phyloP scores from a whole-genome alignment of 2,888 invertebrate species.

The Melipona bicolor region DNA sequence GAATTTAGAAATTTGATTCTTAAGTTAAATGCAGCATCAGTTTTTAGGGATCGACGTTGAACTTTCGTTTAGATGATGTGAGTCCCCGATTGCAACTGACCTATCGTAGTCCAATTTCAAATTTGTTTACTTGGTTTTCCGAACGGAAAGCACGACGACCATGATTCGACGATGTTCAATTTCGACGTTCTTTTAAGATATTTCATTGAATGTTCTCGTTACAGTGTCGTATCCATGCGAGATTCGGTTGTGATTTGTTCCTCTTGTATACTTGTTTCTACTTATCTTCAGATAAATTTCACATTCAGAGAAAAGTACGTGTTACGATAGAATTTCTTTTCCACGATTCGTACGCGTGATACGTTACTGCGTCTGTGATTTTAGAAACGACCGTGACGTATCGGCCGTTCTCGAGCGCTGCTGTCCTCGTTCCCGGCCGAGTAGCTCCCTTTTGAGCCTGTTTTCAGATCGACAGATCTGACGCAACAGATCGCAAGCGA shows the following conservation, averaged over 20 bases:
- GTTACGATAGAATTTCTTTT: background rate
- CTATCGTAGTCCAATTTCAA: no score
- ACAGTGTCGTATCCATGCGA: background rate
- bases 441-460: conserved; percentile 57
- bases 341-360: conserved; percentile 26
- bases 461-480: conserved; percentile 59
- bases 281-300: background rate
- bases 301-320: background rate
- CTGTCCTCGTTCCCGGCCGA: conserved; percentile 53
- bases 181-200: background rate
- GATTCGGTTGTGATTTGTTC: background rate
- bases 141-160: no score
- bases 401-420: conserved; percentile 62
- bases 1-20: background rate
- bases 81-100: no score
- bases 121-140: no score
- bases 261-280: no score
- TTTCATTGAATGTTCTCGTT: background rate
- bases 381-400: conserved; percentile 60
- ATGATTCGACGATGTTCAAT: no score
- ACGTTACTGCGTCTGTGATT: conserved; percentile 58
- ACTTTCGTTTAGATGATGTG: no score
- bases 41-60: no score
- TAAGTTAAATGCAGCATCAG: background rate
- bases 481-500: conserved; percentile 51